Base-by-base conservation (phyloP, 2,797 vertebrate species). In the Synanceia verrucosa region DNA sequence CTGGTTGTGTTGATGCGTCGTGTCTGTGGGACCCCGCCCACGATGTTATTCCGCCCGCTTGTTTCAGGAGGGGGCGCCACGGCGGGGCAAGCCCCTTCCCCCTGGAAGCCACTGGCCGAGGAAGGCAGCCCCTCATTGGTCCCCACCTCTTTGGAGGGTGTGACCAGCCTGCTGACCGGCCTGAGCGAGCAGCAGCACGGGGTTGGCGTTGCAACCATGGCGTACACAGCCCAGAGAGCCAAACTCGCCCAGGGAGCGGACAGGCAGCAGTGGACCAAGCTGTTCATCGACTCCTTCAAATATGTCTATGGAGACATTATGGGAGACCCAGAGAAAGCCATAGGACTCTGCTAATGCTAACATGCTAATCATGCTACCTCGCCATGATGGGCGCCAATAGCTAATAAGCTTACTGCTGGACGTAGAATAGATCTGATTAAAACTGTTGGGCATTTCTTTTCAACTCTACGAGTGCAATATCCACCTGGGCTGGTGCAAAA, bases 201-300 rank as follows among this genome's bases (percentile, higher is more conserved):
- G 59, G 94, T 95, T 85, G 96, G 97, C 88, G 95, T 99, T 94
- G 97, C 97, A 77, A 95, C 96, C 92, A 94, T 99, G 96, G 97
- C 96, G 79, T 99, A 98, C 94, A 96, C 97, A 43, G 98, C 98
- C 59, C 96, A 98, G 93, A 95, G 96, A 94, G 98, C 98, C 95
- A 99, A 99, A 94, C 95, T 98, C 81, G 84, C 96, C 94, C 94
- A 90, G 11, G 97, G 97, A 91, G 75, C 65, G 62, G 96, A 98
- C 90, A 96, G 95, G 92, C 95, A 97, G 88, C 94, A 96, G 85
- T 99, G 98, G 98, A 98, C 96, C 88, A 86, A 96, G 86, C 93
- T 97, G 84, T 99, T 99, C 95, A 96, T 98, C 95, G 91, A 99
- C 81, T 96, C 96, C 73, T 99, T 99, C 95, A 98, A 95, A 95